A percentile compares a stretch with the other conserved stretches of the same genome.
These are phyloP conservation scores for Harpegnathos saltator DNA, from an alignment of 1,140 invertebrate genomes.

Conservation along the genomic window DNA sequence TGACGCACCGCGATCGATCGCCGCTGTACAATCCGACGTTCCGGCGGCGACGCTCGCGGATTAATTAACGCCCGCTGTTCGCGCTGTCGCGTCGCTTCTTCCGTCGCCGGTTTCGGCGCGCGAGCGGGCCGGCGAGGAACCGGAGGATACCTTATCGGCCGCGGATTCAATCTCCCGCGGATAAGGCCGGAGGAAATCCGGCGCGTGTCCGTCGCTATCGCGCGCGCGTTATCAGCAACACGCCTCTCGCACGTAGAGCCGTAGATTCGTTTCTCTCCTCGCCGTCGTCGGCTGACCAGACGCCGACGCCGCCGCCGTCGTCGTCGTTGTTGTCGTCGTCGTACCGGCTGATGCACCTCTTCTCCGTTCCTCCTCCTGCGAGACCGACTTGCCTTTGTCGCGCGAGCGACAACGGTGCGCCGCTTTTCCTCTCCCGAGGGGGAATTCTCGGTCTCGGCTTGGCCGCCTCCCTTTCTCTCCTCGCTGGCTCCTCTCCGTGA, in stretches of 20 bases:
- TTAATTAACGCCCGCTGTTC: slow-evolving; percentile 21
- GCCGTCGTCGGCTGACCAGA: slow-evolving; percentile 8
- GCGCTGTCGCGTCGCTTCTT: background rate
- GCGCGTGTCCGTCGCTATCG: slow-evolving; percentile 67
- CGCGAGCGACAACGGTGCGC: background rate
- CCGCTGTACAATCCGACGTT: slow-evolving; percentile 21
- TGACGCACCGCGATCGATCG: slow-evolving; percentile 22
- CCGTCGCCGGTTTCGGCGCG: slow-evolving; percentile 7
- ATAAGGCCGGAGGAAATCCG: slow-evolving; percentile 75
- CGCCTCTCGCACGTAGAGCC: slow-evolving; percentile 46
- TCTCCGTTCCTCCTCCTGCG: no score
- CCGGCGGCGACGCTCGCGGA: background rate
- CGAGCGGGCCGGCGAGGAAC: background rate
- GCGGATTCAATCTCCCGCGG: no score
- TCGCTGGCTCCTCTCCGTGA: slow-evolving; percentile 27
- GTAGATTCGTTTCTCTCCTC: slow-evolving; percentile 39
- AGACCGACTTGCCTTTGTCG: slow-evolving; percentile 32
- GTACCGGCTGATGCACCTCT: slow-evolving; percentile 23
- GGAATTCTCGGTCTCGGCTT: background rate
- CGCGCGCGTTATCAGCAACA: slow-evolving; percentile 42
- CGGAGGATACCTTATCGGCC: no score
- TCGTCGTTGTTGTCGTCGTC: background rate
- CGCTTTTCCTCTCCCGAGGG: slow-evolving; percentile 31
- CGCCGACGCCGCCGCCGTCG: no score
- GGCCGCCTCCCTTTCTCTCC: background rate